Base-by-base conservation (phyloP, 2,797 vertebrate genomes). In the Percopsis omiscomaycus region DNA sequence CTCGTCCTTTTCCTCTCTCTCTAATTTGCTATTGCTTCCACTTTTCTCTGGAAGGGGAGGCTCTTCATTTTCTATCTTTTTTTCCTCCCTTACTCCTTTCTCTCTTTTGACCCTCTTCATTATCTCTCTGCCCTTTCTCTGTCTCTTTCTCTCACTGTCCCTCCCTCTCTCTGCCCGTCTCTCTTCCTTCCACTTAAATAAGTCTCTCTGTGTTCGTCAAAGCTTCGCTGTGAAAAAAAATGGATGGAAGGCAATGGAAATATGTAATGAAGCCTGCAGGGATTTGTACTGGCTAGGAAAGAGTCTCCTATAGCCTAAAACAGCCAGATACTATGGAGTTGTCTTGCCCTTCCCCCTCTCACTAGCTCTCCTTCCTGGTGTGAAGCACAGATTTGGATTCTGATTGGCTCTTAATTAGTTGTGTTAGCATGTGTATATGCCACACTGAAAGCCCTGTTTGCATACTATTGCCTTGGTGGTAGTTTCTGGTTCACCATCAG, bases 261-360 rank as follows among this genome's bases (percentile, higher is more conserved):
- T 80, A 62, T 68, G 74, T 88, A 88, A 88, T 79, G 82, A 90
- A 87, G 74, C 82, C 85, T 75, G 71, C 48, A n/a, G 76, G 81
- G 81, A 80, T 57, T 71, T 67, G 55, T 65, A 59, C 71, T 54
- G 62, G 77, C 75, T 73, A 68, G 58, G 16, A 50, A 67, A 69
- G 64, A 69, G 51, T 59, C 56, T 68, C 44, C 68, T 42, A 42
- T 42, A 9, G 60, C 67, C 44, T 68, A 77, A 80, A 71, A 80
- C 71, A 69, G 65, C 48, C 11, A 55, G 50, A 66, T 65, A 59
- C 56, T 79, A 79, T 73, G 66, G 75, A 83, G 70, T 66, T 62
- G 46, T 14, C 55, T 44, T 45, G 1, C 2, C 59, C 60, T 56
- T 66, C 16, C 2, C 59, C 60, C 56, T 66, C 16, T 51, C 5